These are phyloP conservation scores for Gymnogyps californianus DNA, from an alignment of 2,113 vertebrate species.

Conservation along the genomic window DNA sequence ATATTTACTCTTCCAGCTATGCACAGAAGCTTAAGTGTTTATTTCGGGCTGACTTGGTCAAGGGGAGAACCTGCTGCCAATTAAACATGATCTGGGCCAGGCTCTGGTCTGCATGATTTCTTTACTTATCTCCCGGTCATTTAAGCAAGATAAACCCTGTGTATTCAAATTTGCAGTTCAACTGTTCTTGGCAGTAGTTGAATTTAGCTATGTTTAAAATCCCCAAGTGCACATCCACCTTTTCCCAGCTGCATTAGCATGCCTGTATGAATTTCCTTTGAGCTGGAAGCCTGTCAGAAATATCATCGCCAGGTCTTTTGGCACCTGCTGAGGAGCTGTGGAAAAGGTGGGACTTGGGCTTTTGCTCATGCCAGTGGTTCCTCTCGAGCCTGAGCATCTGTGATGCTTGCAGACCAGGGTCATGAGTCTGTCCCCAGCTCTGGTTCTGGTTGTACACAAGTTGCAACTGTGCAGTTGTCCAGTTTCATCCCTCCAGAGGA, in stretches of 20 bases:
- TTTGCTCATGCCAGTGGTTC: background rate
- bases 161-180: background rate
- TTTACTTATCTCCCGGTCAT: background rate
- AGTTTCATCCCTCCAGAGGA: background rate
- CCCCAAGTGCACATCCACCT: background rate
- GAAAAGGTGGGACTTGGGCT: background rate
- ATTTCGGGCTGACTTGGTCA: background rate
- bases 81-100: background rate
- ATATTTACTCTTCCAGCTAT: background rate
- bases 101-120: background rate
- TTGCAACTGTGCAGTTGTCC: background rate
- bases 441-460: background rate
- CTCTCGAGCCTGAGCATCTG: background rate
- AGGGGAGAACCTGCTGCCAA: background rate
- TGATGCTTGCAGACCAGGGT: rapidly evolving
- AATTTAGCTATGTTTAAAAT: background rate
- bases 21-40: background rate
- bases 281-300: background rate
- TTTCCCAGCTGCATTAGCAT: background rate
- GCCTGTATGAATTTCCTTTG: background rate
- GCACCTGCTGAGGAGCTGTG: background rate
- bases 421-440: background rate
- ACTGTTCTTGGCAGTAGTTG: background rate
- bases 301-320: background rate
- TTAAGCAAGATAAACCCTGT: background rate